Conservation (phyloP, 2,797 vertebrate genomes). For the Chelonia mydas region DNA sequence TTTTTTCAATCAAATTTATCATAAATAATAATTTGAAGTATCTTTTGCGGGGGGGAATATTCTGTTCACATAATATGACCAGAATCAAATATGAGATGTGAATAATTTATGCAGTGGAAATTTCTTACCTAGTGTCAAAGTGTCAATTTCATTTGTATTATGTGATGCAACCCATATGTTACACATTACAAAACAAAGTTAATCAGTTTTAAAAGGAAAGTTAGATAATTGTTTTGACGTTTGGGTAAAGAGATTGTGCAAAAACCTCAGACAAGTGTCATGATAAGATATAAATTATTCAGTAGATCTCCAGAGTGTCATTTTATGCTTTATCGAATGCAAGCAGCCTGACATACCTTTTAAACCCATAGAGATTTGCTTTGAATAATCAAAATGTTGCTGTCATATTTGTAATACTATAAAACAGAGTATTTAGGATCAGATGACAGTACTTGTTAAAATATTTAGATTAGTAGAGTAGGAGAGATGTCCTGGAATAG, state of each 20-base stretch:
- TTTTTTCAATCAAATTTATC: background rate
- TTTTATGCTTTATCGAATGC: slow-evolving; percentile 53
- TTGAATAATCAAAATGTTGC: slow-evolving; percentile 49
- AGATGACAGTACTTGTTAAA: slow-evolving; percentile 64
- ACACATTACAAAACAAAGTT: background rate
- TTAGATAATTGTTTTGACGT: slow-evolving; percentile 53
- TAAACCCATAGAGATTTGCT: slow-evolving; percentile 57
- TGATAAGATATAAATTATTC: slow-evolving; percentile 67
- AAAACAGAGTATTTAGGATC: slow-evolving; percentile 52
- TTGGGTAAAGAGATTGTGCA: background rate
- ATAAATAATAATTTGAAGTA: background rate
- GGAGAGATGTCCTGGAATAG: slow-evolving; percentile 18
- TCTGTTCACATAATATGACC: background rate
- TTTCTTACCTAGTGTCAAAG: background rate
- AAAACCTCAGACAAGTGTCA: slow-evolving; percentile 32
- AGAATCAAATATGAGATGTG: background rate
- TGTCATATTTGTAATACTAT: slow-evolving; percentile 65
- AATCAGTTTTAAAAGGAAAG: slow-evolving; percentile 33
- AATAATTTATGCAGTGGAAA: slow-evolving; percentile 17
- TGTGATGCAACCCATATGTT: accelerated
- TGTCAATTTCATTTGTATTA: slow-evolving; percentile 1
- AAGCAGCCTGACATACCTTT: slow-evolving; percentile 62
- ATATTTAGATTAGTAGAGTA: slow-evolving; percentile 55
- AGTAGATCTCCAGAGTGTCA: slow-evolving; percentile 44
- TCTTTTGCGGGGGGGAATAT: background rate